phyloP scores from a whole-genome alignment of 2,888 invertebrate species.

The Flabesymbios commensalis region DNA sequence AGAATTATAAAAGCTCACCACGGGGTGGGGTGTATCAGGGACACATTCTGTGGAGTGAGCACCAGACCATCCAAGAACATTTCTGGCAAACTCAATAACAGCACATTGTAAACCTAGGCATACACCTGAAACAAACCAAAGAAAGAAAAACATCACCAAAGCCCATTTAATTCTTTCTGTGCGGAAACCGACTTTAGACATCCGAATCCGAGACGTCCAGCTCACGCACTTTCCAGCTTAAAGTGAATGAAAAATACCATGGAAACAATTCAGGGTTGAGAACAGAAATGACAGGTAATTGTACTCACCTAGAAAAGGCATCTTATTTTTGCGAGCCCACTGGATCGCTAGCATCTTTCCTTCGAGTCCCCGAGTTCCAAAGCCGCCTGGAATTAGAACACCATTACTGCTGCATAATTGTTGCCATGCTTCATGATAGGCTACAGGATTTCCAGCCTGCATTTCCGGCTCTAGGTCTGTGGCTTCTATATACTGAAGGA shows the following conservation, averaged over 20 bases:
- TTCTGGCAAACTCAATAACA: constrained; percentile 91
- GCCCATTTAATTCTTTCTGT: too few species aligned
- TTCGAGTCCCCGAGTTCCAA: constrained; percentile 92
- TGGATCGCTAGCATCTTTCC: constrained; percentile 92
- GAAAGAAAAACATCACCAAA: background rate
- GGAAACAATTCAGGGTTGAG: too few species aligned
- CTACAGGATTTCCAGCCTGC: constrained; percentile 75
- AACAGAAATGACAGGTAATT: too few species aligned
- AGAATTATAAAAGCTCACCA: constrained; percentile 66
- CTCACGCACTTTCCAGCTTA: too few species aligned
- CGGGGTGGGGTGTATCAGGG: constrained; percentile 73
- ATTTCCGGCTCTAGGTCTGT: constrained; percentile 80
- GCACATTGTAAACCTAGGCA: constrained; percentile 98
- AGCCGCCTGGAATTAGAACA: constrained; percentile 81
- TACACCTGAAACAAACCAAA: constrained; percentile 65
- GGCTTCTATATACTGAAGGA: constrained; percentile 81
- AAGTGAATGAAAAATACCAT: too few species aligned
- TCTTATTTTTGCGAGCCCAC: constrained; percentile 88
- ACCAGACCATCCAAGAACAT: constrained; percentile 74
- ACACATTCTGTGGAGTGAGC: constrained; percentile 89
- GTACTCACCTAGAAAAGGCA: constrained; percentile 82
- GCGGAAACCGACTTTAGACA: too few species aligned
- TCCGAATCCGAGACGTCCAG: too few species aligned
- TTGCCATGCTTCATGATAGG: constrained; percentile 93
- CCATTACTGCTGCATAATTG: constrained; percentile 73